Evolutionary conservation across 2,113 vertebrate genomes (phyloP).

Genomic region (Vanacampus margaritifer): DNA sequence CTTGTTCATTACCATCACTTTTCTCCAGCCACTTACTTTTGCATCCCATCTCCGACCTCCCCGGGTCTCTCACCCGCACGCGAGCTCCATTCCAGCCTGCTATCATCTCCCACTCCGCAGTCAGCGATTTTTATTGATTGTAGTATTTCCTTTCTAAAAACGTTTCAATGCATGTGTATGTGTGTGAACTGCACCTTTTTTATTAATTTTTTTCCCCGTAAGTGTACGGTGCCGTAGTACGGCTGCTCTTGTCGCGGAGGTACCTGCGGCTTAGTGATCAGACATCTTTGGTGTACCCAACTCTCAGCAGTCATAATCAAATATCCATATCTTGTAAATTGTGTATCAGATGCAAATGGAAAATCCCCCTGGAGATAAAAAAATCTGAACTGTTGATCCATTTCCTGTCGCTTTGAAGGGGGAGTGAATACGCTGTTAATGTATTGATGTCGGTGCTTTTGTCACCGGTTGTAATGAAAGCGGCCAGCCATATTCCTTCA

Average conservation of each 20-base stretch:
- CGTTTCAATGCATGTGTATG: neutral
- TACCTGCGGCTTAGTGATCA: constrained; percentile 43
- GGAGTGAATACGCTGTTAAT: neutral
- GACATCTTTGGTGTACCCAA: constrained; percentile 42
- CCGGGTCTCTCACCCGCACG: neutral
- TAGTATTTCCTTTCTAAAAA: too few relatives aligned
- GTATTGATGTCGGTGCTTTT: neutral
- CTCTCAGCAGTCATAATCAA: constrained; percentile 32
- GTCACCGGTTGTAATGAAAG: neutral
- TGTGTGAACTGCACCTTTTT: neutral
- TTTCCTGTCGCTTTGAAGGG: too few relatives aligned
- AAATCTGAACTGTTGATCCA: too few relatives aligned
- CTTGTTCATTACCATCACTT: neutral
- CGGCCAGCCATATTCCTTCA: neutral
- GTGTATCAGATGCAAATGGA: too few relatives aligned
- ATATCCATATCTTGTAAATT: too few relatives aligned
- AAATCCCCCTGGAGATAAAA: too few relatives aligned
- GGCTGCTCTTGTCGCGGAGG: neutral
- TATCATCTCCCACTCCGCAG: constrained; percentile 6
- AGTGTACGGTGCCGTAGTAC: neutral
- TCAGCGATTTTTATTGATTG: constrained; percentile 29
- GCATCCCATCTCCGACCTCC: neutral
- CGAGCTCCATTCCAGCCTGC: constrained; percentile 5
- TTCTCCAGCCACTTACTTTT: neutral
- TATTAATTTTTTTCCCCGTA: too few relatives aligned